Conservation (phyloP, 2,113 vertebrate species). For the Pelecanus crispus region DNA sequence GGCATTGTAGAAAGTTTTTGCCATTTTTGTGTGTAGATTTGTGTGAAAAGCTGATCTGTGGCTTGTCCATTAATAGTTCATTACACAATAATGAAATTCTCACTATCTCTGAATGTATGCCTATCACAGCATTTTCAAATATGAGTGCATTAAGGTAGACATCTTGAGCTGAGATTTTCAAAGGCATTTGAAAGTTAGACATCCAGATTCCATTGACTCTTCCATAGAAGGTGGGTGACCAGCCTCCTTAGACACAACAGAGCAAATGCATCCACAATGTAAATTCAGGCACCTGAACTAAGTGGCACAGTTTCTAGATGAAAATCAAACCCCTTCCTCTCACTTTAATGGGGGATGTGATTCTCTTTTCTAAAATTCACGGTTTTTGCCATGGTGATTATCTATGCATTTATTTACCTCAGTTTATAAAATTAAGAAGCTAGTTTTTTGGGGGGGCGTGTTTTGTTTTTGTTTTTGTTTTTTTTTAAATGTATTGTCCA, state of each 20-base stretch:
- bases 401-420: background rate
- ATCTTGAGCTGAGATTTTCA: background rate
- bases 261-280: background rate
- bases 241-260: background rate
- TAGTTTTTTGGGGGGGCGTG: too few relatives aligned
- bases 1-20: background rate
- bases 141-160: background rate
- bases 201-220: background rate
- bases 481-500: background rate
- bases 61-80: background rate
- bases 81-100: background rate
- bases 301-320: background rate
- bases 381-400: background rate
- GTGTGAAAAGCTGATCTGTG: background rate
- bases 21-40: background rate
- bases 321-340: background rate
- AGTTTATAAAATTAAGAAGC: background rate
- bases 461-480: background rate
- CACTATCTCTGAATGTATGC: background rate
- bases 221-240: background rate
- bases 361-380: background rate
- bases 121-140: background rate
- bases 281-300: background rate
- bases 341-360: background rate
- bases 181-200: background rate